A percentile compares a stretch with the other conserved stretches of the same genome.
Conservation (phyloP, 2,113 vertebrate genomes). For the Chloropsis cyanopogon region DNA sequence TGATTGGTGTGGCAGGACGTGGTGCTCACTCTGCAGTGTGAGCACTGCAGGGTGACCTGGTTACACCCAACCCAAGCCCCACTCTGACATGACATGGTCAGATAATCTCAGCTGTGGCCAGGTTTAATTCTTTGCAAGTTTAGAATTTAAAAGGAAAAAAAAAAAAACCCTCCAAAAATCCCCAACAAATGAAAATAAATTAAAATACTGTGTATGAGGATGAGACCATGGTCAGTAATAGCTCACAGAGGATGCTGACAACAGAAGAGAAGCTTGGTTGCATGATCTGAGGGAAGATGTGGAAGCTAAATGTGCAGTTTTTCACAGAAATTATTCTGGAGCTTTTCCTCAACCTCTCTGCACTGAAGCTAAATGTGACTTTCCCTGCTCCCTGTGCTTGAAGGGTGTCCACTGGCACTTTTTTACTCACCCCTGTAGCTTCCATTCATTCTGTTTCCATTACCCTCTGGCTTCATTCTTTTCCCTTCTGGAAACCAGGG, state of each 20-base stretch:
- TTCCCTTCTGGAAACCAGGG: not conserved
- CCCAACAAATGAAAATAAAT: not conserved
- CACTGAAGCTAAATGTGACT: not conserved
- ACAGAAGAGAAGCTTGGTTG: not conserved
- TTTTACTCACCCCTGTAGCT: not conserved
- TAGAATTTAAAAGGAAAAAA: not conserved
- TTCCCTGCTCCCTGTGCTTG: not conserved
- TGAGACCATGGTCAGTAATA: not conserved
- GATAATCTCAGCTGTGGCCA: not conserved
- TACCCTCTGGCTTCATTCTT: not conserved
- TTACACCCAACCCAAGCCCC: not conserved
- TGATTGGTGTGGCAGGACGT: not conserved
- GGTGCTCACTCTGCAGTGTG: not conserved
- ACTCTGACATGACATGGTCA: not conserved
- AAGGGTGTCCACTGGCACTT: not conserved
- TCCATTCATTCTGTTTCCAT: not conserved
- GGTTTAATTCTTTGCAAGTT: not conserved
- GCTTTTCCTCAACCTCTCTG: not conserved
- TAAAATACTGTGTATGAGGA: not conserved
- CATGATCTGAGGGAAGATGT: not conserved
- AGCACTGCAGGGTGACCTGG: not conserved
- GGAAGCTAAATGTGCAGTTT: not conserved
- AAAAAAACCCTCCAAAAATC: accelerated
- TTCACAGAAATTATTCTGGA: not conserved
- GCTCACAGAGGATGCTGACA: not conserved